Evolutionary conservation across 2,113 vertebrate species (phyloP).

Genomic region (Neomonachus schauinslandi): DNA sequence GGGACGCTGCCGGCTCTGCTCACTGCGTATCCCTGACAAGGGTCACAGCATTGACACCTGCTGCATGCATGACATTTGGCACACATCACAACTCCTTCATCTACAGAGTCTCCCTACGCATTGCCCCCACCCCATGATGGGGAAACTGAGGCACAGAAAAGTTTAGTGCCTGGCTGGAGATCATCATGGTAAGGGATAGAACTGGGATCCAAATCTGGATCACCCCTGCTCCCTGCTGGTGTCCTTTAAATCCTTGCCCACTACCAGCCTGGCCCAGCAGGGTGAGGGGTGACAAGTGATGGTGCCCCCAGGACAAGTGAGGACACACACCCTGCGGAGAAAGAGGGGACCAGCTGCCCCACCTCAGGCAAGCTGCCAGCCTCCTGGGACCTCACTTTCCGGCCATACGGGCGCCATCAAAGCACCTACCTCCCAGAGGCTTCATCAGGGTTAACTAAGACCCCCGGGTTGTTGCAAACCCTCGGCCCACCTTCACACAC

Average conservation of each 20-base stretch:
- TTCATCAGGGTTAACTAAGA: not conserved
- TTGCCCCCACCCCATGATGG: not conserved
- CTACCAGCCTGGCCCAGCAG: not conserved
- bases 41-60: not conserved
- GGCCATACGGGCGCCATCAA: not conserved
- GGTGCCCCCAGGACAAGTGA: fast-evolving
- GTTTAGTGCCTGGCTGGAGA: not conserved
- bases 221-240: not conserved
- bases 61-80: fast-evolving
- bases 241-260: not conserved
- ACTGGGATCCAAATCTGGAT: not conserved
- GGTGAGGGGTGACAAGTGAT: not conserved
- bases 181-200: not conserved
- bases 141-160: not conserved
- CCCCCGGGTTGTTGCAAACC: fast-evolving
- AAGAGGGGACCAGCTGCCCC: not conserved
- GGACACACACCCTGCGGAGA: not conserved
- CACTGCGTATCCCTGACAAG: not conserved
- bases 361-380: not conserved
- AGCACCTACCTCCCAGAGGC: not conserved
- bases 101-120: not conserved
- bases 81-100: fast-evolving
- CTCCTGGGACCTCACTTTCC: not conserved
- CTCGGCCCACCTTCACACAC: fast-evolving
- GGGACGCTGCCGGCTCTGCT: not conserved